Base-by-base conservation (phyloP, 2,113 vertebrate genomes). In the Varanus komodoensis region DNA sequence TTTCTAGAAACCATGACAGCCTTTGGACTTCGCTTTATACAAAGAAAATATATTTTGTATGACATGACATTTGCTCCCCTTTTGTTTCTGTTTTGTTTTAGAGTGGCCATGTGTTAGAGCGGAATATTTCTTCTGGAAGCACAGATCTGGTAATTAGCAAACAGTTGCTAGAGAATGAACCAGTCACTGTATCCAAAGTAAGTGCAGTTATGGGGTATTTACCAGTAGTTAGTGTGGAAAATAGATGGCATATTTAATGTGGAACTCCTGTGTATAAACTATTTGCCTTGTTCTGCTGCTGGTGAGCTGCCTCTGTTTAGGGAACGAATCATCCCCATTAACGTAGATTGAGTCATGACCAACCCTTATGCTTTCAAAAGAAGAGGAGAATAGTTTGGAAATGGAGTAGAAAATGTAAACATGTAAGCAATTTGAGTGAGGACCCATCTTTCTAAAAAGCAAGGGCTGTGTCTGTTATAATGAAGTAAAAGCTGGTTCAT, bases 41-140 rank as follows among this genome's bases (percentile, higher is more conserved):
- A 38, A 92, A 91, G 77, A 21, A 1, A 84, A 74, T 32, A 17
- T 73, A 12, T 50, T 77, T 19, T 21, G 52, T 71, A 74, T 68
- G 88, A 77, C 44, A 23, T 21, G 19, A 7, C 25, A 14, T 87
- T 82, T 93, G 29, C 68, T 91, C 15, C 23, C 32, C 44, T 64
- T 64, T 91, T n/a, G 57, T 29, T 92, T 89, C 92, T 54, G 0
- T 91, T 88, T 44, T 93, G 9, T 83, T 92, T 73, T 90, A 98
- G 97, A 96, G 97, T 23, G 64, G 95, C 91, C 96, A 97, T 89
- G 82, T 97, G 19, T 91, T 98, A 95, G 97, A 97, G 87, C 95
- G 97, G 84, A 97, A 97, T 12, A 95, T 96, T 91, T 98, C 97
- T 92, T 95, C 96, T 0, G 92, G 97, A 92, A 97, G 97, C 0